Percentiles rank a stretch among this genome's conserved stretches.
These are phyloP conservation scores for Rugalucina vietnamica DNA, from an alignment of 2,888 invertebrate genomes.

Conservation along the genomic window DNA sequence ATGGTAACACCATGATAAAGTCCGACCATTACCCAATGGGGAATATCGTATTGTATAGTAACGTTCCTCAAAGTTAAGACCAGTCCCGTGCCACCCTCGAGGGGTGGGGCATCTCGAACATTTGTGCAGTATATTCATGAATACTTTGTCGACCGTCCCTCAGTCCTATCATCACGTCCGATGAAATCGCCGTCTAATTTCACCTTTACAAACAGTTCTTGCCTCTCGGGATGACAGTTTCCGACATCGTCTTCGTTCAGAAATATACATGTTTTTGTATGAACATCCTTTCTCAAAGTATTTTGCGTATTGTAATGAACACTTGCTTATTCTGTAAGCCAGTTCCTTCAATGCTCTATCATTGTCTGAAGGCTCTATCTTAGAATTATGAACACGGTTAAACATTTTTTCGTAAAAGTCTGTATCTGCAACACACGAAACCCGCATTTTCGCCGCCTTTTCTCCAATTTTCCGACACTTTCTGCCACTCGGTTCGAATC, in stretches of 20 bases:
- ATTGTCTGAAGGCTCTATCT: background rate
- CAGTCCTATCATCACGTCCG: background rate
- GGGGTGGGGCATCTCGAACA: no score
- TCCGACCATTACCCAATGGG: no score
- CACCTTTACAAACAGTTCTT: constrained; percentile 52
- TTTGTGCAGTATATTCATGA: no score
- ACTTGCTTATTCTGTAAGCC: constrained; percentile 69
- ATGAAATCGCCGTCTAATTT: constrained; percentile 38
- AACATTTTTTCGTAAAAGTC: constrained; percentile 66
- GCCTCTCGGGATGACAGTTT: constrained; percentile 38
- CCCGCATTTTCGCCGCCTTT: constrained; percentile 72
- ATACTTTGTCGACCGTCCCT: no score
- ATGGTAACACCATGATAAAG: no score
- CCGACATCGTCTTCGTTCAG: constrained; percentile 48
- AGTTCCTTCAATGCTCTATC: constrained; percentile 51
- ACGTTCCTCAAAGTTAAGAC: no score
- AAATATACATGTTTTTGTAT: constrained; percentile 59
- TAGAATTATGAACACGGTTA: constrained; percentile 60
- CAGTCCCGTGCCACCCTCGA: no score
- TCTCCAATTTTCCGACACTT: constrained; percentile 77
- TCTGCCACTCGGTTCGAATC: constrained; percentile 66
- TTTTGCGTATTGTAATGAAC: constrained; percentile 64
- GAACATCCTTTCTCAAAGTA: constrained; percentile 74
- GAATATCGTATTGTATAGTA: no score
- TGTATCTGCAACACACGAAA: constrained; percentile 70